phyloP scores from a whole-genome alignment of 2,113 vertebrate species.

The Nothobranchius kuhntae region DNA sequence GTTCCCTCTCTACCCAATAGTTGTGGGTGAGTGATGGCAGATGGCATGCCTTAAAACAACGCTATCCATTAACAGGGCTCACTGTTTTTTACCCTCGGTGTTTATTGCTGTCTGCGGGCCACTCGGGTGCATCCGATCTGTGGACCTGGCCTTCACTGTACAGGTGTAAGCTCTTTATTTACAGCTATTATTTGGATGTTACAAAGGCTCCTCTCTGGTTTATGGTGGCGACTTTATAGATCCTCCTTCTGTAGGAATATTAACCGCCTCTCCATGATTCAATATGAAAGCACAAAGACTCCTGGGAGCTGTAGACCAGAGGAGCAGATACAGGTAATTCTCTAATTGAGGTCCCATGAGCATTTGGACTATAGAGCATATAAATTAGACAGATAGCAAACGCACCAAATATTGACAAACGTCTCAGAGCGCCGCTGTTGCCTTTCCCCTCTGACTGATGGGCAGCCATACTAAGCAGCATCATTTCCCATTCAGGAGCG shows the following conservation, averaged over 20 bases:
- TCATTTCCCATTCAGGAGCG: conserved; percentile 51
- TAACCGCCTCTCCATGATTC: conserved; percentile 72
- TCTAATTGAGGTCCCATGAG: conserved; percentile 74
- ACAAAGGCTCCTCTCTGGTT: conserved; percentile 60
- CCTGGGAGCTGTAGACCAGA: conserved; percentile 62
- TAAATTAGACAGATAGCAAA: conserved; percentile 64
- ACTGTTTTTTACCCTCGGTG: conserved; percentile 82
- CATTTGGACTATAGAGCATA: conserved; percentile 34
- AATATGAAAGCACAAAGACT: conserved; percentile 56
- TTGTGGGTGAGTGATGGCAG: conserved; percentile 94
- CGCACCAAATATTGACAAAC: conserved; percentile 67
- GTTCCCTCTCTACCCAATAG: conserved; percentile 79
- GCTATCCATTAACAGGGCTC: conserved; percentile 94
- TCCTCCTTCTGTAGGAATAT: conserved; percentile 67
- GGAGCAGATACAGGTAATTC: conserved; percentile 70
- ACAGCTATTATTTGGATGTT: conserved; percentile 77
- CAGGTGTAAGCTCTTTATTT: conserved; percentile 94
- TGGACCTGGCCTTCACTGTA: conserved; percentile 77
- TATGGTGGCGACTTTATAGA: conserved; percentile 71
- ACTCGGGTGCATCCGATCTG: conserved; percentile 32
- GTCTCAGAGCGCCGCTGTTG: conserved; percentile 33
- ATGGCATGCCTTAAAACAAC: conserved; percentile 96
- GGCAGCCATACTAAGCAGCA: conserved; percentile 45
- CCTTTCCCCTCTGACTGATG: conserved; percentile 19
- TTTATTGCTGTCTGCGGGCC: conserved; percentile 85